phyloP scores from a whole-genome alignment of 2,888 invertebrate genomes.

The Notocelia uddmanniana region DNA sequence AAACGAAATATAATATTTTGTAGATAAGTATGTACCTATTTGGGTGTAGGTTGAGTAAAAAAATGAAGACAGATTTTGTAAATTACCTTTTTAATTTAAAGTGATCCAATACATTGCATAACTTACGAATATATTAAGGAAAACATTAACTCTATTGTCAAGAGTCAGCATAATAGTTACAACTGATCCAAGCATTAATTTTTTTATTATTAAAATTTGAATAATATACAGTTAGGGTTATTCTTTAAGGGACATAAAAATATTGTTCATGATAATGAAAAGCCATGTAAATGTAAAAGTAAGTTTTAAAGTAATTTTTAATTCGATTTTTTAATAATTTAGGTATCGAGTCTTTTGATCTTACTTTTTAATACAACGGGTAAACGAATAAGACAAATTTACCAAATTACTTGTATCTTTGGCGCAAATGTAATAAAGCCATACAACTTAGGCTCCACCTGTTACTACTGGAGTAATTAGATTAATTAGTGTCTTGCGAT shows the following conservation, averaged over 20 bases:
- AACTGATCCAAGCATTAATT: too few relatives aligned
- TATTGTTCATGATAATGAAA: too few relatives aligned
- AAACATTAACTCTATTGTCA: constrained; percentile 5
- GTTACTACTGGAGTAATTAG: not conserved
- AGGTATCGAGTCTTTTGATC: too few relatives aligned
- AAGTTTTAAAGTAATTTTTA: too few relatives aligned
- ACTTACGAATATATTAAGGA: not conserved
- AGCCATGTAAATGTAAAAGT: too few relatives aligned
- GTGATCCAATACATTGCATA: not conserved
- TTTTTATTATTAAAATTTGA: not conserved
- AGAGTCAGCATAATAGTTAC: not conserved
- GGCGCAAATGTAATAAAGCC: not conserved
- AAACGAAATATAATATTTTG: not conserved
- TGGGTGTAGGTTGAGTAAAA: not conserved
- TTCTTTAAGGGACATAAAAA: too few relatives aligned
- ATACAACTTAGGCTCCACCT: not conserved
- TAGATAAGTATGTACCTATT: too few relatives aligned
- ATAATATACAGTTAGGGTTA: too few relatives aligned
- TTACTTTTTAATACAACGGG: too few relatives aligned
- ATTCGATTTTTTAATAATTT: too few relatives aligned
- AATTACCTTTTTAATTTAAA: not conserved
- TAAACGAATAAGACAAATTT: not conserved
- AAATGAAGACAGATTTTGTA: not conserved
- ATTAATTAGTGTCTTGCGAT: not conserved
- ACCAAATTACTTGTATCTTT: too few relatives aligned